These are phyloP conservation scores for Drosophila erecta DNA, from an alignment of 1,140 invertebrate species.

Conservation along the genomic window DNA sequence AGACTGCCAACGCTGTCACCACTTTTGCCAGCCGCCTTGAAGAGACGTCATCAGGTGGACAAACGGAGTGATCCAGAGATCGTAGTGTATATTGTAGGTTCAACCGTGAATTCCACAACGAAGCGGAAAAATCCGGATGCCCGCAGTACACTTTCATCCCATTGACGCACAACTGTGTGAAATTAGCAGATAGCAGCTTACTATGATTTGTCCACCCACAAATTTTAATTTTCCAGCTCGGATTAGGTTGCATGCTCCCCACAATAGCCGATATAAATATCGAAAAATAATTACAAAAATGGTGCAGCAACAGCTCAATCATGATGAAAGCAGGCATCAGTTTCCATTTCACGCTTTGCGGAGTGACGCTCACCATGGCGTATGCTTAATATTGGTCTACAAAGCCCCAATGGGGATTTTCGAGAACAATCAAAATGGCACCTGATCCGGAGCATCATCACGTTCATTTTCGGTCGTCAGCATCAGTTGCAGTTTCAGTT, in stretches of 20 bases:
- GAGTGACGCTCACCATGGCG: slow-evolving; percentile 11
- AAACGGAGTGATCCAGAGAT: slow-evolving; percentile 6
- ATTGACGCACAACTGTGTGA: slow-evolving; percentile 25
- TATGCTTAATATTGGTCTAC: slow-evolving; percentile 7
- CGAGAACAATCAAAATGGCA: not conserved
- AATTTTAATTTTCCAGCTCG: not conserved
- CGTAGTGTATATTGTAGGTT: no score
- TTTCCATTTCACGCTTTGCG: not conserved
- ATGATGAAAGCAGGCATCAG: not conserved
- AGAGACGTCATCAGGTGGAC: slow-evolving; percentile 36
- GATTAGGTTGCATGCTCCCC: not conserved
- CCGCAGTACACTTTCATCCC: not conserved
- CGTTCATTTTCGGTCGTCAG: not conserved
- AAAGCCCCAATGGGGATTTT: not conserved
- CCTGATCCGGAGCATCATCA: slow-evolving; percentile 4
- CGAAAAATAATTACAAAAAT: no score
- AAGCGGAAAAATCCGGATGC: slow-evolving; percentile 10
- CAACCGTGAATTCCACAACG: not conserved
- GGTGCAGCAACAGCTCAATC: not conserved
- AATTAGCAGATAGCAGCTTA: not conserved
- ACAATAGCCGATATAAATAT: no score
- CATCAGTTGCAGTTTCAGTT: not conserved
- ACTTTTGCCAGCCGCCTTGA: slow-evolving; percentile 58
- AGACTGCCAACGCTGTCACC: slow-evolving; percentile 54
- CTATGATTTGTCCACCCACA: not conserved